Conservation (phyloP, 2,113 vertebrate species). For the Terrapene triunguis region DNA sequence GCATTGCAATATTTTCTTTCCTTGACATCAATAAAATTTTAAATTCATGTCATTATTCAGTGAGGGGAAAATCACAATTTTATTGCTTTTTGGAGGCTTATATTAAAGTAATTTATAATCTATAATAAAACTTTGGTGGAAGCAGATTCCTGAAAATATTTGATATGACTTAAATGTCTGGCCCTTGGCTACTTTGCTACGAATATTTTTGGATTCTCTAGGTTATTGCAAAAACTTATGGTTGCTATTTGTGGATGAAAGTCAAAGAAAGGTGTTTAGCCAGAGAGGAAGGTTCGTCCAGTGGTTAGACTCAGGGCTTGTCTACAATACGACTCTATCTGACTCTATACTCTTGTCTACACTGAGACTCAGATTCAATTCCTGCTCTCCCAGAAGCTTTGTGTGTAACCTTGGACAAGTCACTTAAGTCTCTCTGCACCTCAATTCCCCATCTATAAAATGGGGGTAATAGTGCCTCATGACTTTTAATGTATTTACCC, state of each 20-base stretch:
- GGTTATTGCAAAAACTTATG: not conserved
- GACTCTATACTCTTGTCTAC: too few species aligned
- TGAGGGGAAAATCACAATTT: not conserved
- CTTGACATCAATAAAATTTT: not conserved
- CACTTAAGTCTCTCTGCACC: not conserved
- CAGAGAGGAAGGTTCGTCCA: not conserved
- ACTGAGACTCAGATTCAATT: not conserved
- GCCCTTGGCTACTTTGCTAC: not conserved
- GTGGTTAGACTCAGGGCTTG: not conserved
- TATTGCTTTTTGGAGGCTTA: not conserved
- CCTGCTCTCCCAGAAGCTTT: not conserved
- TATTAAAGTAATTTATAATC: not conserved
- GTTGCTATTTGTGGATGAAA: not conserved
- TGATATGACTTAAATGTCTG: not conserved
- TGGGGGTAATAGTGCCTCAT: not conserved
- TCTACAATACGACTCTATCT: too few species aligned
- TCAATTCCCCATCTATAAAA: not conserved
- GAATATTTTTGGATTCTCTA: not conserved
- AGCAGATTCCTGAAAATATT: not conserved
- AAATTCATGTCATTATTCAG: not conserved
- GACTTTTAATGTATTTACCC: not conserved
- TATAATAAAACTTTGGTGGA: not conserved
- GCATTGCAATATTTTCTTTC: not conserved
- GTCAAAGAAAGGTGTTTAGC: not conserved
- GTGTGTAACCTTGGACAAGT: not conserved